Conservation (phyloP, 2,113 vertebrate genomes). For the Condylura cristata region DNA sequence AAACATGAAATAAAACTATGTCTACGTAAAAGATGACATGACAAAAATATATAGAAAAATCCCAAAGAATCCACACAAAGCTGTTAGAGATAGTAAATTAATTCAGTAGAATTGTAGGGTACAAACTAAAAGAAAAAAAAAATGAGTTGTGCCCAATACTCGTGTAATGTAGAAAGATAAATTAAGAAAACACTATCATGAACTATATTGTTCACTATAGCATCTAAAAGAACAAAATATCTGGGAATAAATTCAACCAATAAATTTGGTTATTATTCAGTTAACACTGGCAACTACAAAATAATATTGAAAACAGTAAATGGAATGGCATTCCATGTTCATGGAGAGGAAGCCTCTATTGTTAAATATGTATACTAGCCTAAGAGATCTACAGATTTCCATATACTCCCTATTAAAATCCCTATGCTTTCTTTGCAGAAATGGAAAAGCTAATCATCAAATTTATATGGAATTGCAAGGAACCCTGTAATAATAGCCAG, state of each 20-base stretch:
- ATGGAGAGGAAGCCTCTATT: neutral
- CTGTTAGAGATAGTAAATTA: neutral
- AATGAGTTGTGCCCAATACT: neutral
- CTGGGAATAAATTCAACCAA: conserved; percentile 35
- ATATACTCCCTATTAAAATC: neutral
- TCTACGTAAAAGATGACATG: neutral
- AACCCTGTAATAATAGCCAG: neutral
- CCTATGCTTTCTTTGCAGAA: neutral
- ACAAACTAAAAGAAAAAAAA: neutral
- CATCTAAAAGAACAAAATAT: neutral
- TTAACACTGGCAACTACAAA: neutral
- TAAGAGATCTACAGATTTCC: neutral
- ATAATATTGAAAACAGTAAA: neutral
- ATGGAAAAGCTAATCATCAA: neutral
- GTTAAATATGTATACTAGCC: neutral
- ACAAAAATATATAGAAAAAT: neutral
- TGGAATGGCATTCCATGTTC: neutral
- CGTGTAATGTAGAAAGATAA: neutral
- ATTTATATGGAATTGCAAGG: neutral
- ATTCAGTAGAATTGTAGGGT: neutral
- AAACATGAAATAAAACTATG: neutral
- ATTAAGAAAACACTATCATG: neutral
- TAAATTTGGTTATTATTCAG: too few species aligned
- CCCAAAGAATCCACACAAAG: neutral
- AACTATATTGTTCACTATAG: neutral